Conservation (phyloP, 2,113 vertebrate species). For the Dicentrarchus labrax region DNA sequence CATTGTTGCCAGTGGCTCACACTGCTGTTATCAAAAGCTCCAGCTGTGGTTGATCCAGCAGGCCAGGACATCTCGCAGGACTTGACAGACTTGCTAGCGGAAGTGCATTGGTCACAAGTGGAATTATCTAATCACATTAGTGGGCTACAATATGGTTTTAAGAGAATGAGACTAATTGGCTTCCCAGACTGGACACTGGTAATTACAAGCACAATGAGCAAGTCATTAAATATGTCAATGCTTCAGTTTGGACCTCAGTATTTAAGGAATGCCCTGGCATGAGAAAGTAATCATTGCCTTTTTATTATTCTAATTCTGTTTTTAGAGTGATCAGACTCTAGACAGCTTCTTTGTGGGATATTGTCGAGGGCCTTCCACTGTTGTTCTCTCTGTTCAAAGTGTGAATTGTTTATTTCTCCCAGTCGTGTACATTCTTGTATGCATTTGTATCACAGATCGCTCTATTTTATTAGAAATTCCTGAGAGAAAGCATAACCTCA, state of each 20-base stretch:
- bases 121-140: constrained; percentile 42
- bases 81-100: neutral
- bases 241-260: constrained; percentile 24
- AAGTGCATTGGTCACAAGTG: neutral
- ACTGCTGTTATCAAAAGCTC: neutral
- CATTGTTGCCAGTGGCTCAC: neutral
- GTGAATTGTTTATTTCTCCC: neutral
- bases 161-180: constrained; percentile 48
- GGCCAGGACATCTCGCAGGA: neutral
- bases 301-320: constrained; percentile 28
- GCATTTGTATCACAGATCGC: neutral
- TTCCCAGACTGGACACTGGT: constrained; percentile 30
- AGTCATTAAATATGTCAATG: constrained; percentile 49
- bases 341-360: neutral
- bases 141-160: constrained; percentile 22
- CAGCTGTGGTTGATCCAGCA: neutral
- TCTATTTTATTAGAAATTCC: neutral
- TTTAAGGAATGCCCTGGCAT: constrained; percentile 26
- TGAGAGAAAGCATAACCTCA: neutral
- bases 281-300: constrained; percentile 32
- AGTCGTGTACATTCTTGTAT: neutral
- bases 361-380: neutral
- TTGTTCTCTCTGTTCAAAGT: neutral
- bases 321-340: constrained; percentile 8
- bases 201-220: constrained; percentile 34